Base-by-base conservation (phyloP, 2,888 invertebrate species). In the Zaprionus bogoriensis region DNA sequence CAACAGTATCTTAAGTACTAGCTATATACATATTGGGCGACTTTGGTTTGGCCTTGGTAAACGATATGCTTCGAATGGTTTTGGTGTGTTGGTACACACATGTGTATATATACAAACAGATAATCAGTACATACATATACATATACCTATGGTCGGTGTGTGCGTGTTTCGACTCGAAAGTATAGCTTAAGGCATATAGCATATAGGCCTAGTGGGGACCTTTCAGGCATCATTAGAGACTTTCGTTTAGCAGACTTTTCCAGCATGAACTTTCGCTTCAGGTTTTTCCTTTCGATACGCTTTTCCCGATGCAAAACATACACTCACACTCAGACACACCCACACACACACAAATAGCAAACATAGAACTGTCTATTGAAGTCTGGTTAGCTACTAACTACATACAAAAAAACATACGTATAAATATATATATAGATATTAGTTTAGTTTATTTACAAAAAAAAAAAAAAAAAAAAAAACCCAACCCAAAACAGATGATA, bases 381-480 rank as follows among this genome's bases (percentile, higher is more conserved):
- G n/a, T n/a, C n/a, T n/a, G n/a, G n/a, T n/a, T n/a, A n/a, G n/a
- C n/a, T n/a, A n/a, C n/a, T n/a, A n/a, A n/a, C 17, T 39, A 38
- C 36, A 30, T 36, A 36, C 12, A 36, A n/a, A 36, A 6, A 36
- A 14, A 20, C 32, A 64, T 52, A 51, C 30, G 44, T 32, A 30
- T 41, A 30, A 17, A 51, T 27, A 23, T 25, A 36, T 38, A 19
- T 44, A 23, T 17, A 50, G 3, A 63, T 23, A 50, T 78, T 54
- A 75, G 54, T 53, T 69, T 61, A 55, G 55, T 42, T 59, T 67
- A 73, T 54, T 67, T 44, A 59, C 53, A 54, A 62, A 38, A 59
- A 19, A 57, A 46, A 28, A 59, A 30, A 54, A 20, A 53, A 42
- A 23, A n/a, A n/a, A n/a, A n/a, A n/a, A n/a, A n/a, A n/a, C n/a